phyloP scores from a whole-genome alignment of 2,888 invertebrate species.

The Pterobdella sp. region DNA sequence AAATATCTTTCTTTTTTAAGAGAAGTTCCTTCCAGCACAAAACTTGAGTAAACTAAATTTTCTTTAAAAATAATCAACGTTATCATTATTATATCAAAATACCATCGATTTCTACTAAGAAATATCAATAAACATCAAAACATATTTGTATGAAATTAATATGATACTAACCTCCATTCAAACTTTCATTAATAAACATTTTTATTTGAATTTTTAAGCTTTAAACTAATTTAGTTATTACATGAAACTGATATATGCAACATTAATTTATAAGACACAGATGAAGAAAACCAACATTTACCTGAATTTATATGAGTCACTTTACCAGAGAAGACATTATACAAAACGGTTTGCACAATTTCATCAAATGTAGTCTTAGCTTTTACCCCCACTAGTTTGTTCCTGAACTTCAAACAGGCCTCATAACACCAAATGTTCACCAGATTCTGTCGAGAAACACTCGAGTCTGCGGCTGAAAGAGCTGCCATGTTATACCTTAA shows the following conservation, averaged over 20 bases:
- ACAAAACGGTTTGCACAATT: constrained; percentile 57
- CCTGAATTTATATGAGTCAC: background rate
- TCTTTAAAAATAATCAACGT: too few relatives aligned
- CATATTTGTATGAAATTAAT: too few relatives aligned
- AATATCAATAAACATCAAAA: too few relatives aligned
- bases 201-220: too few relatives aligned
- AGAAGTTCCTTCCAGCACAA: constrained; percentile 3
- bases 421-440: constrained; percentile 67
- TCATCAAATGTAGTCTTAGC: constrained; percentile 62
- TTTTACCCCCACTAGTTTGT: constrained; percentile 62
- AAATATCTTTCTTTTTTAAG: constrained; percentile 12
- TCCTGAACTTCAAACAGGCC: constrained; percentile 66
- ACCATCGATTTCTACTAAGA: too few relatives aligned
- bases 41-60: constrained; percentile 7
- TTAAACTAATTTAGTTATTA: too few relatives aligned
- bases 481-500: constrained; percentile 55
- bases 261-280: too few relatives aligned
- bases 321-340: constrained; percentile 43
- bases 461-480: constrained; percentile 37
- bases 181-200: too few relatives aligned
- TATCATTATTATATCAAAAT: too few relatives aligned
- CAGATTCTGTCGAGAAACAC: constrained; percentile 42
- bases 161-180: too few relatives aligned
- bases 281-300: too few relatives aligned
- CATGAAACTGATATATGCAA: too few relatives aligned